phyloP scores from a whole-genome alignment of 2,113 vertebrate species.

The Eulacestoma nigropectus region DNA sequence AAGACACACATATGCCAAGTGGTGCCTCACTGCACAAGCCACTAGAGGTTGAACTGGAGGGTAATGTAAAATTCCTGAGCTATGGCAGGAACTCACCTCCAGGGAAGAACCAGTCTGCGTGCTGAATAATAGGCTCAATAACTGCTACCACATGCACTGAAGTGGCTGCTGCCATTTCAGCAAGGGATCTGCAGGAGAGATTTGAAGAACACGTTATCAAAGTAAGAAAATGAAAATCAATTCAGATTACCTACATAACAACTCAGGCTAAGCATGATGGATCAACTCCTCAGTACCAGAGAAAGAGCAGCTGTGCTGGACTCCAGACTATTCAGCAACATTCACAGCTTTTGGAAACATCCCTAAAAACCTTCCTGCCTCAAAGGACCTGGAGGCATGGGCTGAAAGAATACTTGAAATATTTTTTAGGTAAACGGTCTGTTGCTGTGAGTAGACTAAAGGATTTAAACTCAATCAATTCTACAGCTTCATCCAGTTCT shows the following conservation, averaged over 20 bases:
- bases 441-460: neutral
- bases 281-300: neutral
- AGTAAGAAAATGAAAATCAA: neutral
- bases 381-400: neutral
- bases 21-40: neutral
- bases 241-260: neutral
- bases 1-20: neutral
- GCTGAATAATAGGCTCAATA: conserved; percentile 95
- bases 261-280: neutral
- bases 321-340: neutral
- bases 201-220: neutral
- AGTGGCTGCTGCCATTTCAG: conserved; percentile 95
- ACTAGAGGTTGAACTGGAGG: neutral
- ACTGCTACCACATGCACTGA: conserved; percentile 95
- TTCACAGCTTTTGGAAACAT: neutral
- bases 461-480: neutral
- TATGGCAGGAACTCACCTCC: conserved; percentile 76
- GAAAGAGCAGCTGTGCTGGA: neutral
- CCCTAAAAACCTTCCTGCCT: neutral
- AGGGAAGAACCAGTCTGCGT: conserved; percentile 97
- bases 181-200: conserved; percentile 79
- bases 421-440: neutral
- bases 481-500: neutral
- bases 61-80: neutral
- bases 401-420: neutral